Evolutionary conservation across 2,113 vertebrate genomes (phyloP), one percentile per base, ranked within the genome.

Genomic region (Syngnathus scovelli): DNA sequence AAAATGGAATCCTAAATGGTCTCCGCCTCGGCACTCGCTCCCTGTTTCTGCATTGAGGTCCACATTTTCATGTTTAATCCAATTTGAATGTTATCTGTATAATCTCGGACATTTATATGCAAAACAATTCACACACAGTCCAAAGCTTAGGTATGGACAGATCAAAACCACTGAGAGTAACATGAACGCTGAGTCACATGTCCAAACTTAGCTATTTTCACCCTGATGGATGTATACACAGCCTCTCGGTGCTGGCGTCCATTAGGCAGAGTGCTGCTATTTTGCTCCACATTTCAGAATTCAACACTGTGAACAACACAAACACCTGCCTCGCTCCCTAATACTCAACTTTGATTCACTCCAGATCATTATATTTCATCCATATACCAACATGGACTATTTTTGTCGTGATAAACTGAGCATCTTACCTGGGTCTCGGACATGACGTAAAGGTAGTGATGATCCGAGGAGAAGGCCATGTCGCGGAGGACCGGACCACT

Each of bases 361-460:
- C 44, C 64, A 68, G 66, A 62, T 69, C 49, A 52, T 52, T 7
- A 52, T 3, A 52, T 21, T 19, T 1, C 4, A 12, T n/a, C 21
- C 10, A 38, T 19, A 18, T 18, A n/a, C 18, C 19, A n/a, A n/a
- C 19, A 61, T 13, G 15, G 70, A 72, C 68, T 76, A 73, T 68
- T 76, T 38, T 70, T 37, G 65, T 48, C 71, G 67, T 77, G 75
- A 66, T 65, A 27, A 33, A 66, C 23, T 58, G 41, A 58, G 65
- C 54, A 39, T 76, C 93, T 92, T 78, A 99, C 97, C 95, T 99
- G 95, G 75, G 89, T 95, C 80, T 96, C 94, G 2, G 97, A 98
- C 95, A 99, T 98, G 89, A 95, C 90, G 78, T 98, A 98, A 70
- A 99, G 94, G 69, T 95, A 93, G 12, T 96, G 93, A 0, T 95